A percentile compares a stretch with the other conserved stretches of the same genome.
Evolutionary conservation across 2,888 invertebrate species (phyloP).

Genomic region (Lymantria dispar): DNA sequence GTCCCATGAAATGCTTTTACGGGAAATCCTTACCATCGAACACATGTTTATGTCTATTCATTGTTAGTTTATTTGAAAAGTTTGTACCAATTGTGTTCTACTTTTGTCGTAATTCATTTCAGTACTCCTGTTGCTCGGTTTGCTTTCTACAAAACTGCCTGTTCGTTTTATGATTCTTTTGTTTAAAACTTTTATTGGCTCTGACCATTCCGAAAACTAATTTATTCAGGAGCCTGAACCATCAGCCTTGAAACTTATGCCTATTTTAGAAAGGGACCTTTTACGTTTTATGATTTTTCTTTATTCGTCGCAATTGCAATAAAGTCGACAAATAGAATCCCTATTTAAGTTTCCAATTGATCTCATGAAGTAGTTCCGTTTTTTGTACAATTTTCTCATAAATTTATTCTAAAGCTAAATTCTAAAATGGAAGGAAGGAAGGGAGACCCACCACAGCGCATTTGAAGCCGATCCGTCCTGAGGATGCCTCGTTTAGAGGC

Average conservation of each 20-base stretch:
- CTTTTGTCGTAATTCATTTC: conserved; percentile 72
- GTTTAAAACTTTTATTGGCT: conserved; percentile 81
- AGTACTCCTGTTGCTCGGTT: conserved; percentile 73
- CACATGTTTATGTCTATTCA: conserved; percentile 71
- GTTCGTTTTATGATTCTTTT: conserved; percentile 80
- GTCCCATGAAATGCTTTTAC: no score
- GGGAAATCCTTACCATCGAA: conserved; percentile 28
- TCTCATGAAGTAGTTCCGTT: no score
- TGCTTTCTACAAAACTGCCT: conserved; percentile 70
- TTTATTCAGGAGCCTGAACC: conserved; percentile 73
- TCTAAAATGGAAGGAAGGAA: no score
- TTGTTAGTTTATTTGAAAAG: conserved; percentile 73
- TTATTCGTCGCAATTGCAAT: conserved; percentile 33
- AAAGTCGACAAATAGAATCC: conserved; percentile 29
- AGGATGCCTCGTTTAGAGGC: no score
- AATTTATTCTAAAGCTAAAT: no score
- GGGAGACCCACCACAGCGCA: no score
- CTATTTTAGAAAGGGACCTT: conserved; percentile 59
- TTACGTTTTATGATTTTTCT: conserved; percentile 52
- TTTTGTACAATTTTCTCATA: no score
- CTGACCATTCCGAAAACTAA: conserved; percentile 75
- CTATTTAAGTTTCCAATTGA: conserved; percentile 9
- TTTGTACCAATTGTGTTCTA: conserved; percentile 70
- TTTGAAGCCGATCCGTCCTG: no score
- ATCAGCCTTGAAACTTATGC: conserved; percentile 65